phyloP scores from a whole-genome alignment of 2,797 vertebrate genomes.

The Cyclura pinguis region DNA sequence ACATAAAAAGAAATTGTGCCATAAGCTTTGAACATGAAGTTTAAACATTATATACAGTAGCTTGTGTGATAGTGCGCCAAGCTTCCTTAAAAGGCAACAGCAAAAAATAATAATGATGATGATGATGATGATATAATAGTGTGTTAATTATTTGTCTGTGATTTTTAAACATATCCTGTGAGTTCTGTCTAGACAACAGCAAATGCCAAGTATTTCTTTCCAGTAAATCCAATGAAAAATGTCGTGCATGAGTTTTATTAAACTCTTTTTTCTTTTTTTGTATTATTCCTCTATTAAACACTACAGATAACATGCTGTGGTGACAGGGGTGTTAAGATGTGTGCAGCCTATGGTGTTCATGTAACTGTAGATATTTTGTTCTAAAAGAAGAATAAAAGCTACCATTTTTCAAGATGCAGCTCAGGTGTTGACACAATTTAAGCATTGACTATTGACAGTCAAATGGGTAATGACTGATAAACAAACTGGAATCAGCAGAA shows the following conservation, averaged over 20 bases:
- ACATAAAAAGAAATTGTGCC: constrained; percentile 65
- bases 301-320: constrained; percentile 59
- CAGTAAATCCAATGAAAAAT: constrained; percentile 65
- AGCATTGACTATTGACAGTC: neutral
- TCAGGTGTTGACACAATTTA: neutral
- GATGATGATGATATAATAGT: constrained; percentile 35
- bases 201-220: constrained; percentile 63
- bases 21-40: constrained; percentile 65
- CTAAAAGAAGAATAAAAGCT: constrained; percentile 77
- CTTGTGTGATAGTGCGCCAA: constrained; percentile 69
- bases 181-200: constrained; percentile 57
- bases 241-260: constrained; percentile 73
- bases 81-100: constrained; percentile 63
- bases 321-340: constrained; percentile 60
- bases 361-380: constrained; percentile 75
- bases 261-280: constrained; percentile 62
- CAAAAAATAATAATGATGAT: neutral
- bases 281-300: constrained; percentile 65
- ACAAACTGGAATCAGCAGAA: neutral
- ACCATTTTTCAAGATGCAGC: constrained; percentile 66
- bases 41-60: constrained; percentile 63
- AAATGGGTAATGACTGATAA: neutral
- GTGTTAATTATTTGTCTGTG: constrained; percentile 71
- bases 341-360: constrained; percentile 67
- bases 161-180: constrained; percentile 67